Conservation (phyloP, 2,113 vertebrate genomes). For the Calyptomena viridis region DNA sequence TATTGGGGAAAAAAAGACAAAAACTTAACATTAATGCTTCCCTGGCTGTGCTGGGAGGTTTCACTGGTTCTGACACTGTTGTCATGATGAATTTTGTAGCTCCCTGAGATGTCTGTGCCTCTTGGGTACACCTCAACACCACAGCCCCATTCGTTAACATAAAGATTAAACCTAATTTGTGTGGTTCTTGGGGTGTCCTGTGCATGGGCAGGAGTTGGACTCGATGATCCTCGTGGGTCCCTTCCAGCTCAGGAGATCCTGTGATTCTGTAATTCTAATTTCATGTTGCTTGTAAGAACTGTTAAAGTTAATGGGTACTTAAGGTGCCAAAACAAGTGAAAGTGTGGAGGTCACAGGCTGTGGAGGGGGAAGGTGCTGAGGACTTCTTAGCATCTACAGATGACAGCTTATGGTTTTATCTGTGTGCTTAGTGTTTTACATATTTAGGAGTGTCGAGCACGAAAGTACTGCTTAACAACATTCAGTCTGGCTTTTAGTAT, state of each 20-base stretch:
- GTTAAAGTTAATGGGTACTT: neutral
- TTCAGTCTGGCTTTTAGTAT: neutral
- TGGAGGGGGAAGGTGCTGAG: neutral
- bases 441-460: neutral
- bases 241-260: neutral
- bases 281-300: neutral
- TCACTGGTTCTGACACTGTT: slow-evolving; percentile 45
- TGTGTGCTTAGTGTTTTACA: neutral
- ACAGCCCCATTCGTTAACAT: slow-evolving; percentile 32
- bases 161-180: neutral
- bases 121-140: slow-evolving; percentile 66
- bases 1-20: neutral
- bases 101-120: slow-evolving; percentile 37
- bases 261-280: neutral
- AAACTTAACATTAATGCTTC: slow-evolving; percentile 51
- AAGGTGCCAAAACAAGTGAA: neutral
- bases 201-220: neutral
- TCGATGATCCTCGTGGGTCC: neutral
- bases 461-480: neutral
- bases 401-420: neutral
- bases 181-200: neutral
- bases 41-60: slow-evolving; percentile 41
- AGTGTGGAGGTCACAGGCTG: neutral
- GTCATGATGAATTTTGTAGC: slow-evolving; percentile 69
- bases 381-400: neutral